A percentile compares a stretch with the other conserved stretches of the same genome.
Conservation (phyloP, 2,888 invertebrate species). For the Steinernema carpocapsae region DNA sequence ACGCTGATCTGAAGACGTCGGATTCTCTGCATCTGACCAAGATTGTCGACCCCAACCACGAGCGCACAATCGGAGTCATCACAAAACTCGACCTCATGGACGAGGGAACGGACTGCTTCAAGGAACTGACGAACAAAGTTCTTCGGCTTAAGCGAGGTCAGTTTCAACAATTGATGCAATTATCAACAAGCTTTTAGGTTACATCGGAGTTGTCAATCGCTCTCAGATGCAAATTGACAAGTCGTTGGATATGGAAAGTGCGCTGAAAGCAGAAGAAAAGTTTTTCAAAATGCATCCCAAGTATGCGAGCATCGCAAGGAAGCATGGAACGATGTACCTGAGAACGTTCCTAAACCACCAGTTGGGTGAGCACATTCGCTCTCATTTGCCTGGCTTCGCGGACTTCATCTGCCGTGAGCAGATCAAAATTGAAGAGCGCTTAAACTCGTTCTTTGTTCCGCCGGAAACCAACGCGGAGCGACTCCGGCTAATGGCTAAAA, state of each 20-base stretch:
- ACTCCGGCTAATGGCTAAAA: not conserved
- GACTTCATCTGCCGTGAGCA: not conserved
- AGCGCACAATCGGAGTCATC: conserved; percentile 36
- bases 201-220: conserved; percentile 15
- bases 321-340: not conserved
- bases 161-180: not conserved
- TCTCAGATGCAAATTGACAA: not conserved
- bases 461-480: not conserved
- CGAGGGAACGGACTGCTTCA: conserved; percentile 24
- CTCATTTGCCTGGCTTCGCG: not conserved
- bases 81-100: conserved; percentile 38
- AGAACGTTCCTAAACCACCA: not conserved
- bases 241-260: not conserved
- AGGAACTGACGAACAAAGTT: conserved; percentile 26
- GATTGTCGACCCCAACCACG: conserved; percentile 32
- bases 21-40: conserved; percentile 33
- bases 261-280: not conserved
- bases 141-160: conserved; percentile 6
- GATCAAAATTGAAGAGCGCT: not conserved
- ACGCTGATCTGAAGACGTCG: conserved; percentile 29
- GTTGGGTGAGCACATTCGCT: not conserved
- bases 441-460: not conserved
- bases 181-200: not conserved
- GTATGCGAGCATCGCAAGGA: not conserved
- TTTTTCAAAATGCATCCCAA: not conserved